phyloP scores from a whole-genome alignment of 2,888 invertebrate species.

The Ceramica pisi region DNA sequence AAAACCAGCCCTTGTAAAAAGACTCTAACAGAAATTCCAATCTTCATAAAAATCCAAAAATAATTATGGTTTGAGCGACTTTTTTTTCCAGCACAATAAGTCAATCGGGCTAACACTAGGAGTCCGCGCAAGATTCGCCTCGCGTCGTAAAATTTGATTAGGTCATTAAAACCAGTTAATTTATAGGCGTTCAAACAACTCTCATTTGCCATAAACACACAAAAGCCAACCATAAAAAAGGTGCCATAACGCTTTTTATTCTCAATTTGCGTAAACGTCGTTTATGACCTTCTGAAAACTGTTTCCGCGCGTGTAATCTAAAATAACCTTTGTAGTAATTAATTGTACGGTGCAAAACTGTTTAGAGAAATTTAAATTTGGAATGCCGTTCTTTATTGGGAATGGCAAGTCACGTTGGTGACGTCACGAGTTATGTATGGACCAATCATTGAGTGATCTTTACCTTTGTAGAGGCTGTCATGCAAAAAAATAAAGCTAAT shows the following conservation, averaged over 20 bases:
- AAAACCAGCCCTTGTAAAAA: conserved; percentile 77
- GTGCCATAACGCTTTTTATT: conserved; percentile 71
- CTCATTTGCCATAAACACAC: conserved; percentile 83
- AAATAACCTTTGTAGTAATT: conserved; percentile 85
- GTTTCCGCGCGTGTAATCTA: conserved; percentile 81
- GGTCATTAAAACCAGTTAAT: conserved; percentile 90
- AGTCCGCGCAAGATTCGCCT: conserved; percentile 88
- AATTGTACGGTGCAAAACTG: conserved; percentile 76
- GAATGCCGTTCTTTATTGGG: conserved; percentile 58
- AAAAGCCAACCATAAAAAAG: conserved; percentile 81
- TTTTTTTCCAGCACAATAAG: conserved; percentile 85
- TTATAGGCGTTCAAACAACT: conserved; percentile 88
- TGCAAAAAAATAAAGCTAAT: conserved; percentile 37
- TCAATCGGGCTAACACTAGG: conserved; percentile 89
- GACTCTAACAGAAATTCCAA: conserved; percentile 88
- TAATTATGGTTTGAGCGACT: conserved; percentile 81
- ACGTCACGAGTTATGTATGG: conserved; percentile 57
- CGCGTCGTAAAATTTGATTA: conserved; percentile 91
- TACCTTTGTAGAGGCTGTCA: conserved; percentile 39
- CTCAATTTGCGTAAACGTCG: conserved; percentile 66
- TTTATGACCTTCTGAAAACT: conserved; percentile 79
- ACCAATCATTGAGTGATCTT: conserved; percentile 57
- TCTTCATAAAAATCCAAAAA: conserved; percentile 89
- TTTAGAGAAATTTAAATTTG: conserved; percentile 60
- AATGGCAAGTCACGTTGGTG: conserved; percentile 56